Percentiles rank a stretch among this genome's conserved stretches.
These are phyloP conservation scores for Trogon melanurus DNA, from an alignment of 2,113 vertebrate species.

Conservation along the genomic window DNA sequence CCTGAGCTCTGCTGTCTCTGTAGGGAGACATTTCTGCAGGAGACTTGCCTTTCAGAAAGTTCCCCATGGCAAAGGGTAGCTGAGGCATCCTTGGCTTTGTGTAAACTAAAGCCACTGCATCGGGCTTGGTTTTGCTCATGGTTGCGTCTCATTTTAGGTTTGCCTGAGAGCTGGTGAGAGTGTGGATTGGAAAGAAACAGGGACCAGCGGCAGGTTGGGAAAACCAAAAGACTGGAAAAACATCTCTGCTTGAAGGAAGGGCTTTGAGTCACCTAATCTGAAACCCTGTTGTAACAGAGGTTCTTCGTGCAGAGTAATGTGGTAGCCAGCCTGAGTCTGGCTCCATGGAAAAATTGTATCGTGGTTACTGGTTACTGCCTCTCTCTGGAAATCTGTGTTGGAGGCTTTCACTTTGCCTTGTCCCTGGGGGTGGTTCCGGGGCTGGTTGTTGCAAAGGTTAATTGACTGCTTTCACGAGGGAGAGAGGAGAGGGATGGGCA, in stretches of 20 bases:
- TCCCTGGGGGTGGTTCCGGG: neutral
- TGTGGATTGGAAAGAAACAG: neutral
- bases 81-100: neutral
- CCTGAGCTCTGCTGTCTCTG: neutral
- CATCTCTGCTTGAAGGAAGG: neutral
- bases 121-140: neutral
- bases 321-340: neutral
- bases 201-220: neutral
- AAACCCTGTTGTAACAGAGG: neutral
- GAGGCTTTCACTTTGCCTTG: neutral
- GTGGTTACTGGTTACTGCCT: neutral
- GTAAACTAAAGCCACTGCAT: neutral
- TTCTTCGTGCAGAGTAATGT: neutral
- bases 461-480: neutral
- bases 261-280: neutral
- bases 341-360: neutral
- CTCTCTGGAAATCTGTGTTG: neutral
- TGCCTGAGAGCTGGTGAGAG: neutral
- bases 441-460: neutral
- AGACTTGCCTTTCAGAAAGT: neutral
- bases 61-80: neutral
- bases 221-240: neutral
- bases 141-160: neutral
- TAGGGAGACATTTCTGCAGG: neutral
- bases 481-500: neutral